A percentile compares a stretch with the other conserved stretches of the same genome.
Conservation (phyloP, 2,888 invertebrate species). For the Adineta ricciae region DNA sequence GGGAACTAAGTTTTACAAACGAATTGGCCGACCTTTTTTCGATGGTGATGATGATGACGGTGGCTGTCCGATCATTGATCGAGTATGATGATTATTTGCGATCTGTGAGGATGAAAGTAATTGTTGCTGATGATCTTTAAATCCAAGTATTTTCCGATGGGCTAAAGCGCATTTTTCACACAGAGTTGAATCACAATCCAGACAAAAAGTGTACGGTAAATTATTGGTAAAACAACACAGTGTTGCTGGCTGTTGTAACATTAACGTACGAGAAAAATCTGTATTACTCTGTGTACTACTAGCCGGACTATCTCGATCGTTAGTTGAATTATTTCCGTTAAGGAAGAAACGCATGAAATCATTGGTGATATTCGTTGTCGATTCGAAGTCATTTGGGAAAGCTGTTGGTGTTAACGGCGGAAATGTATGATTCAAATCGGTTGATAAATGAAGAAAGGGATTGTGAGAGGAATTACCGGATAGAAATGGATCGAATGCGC, state of each 20-base stretch:
- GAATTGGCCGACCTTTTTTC: background rate
- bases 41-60: background rate
- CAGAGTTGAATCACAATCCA: conserved; percentile 28
- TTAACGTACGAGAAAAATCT: background rate
- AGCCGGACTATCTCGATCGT: background rate
- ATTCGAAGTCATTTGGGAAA: background rate
- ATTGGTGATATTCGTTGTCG: background rate
- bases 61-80: background rate
- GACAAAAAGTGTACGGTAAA: conserved; percentile 22
- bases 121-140: conserved; percentile 31
- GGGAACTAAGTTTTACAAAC: background rate
- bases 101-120: background rate
- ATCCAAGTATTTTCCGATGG: conserved; percentile 20
- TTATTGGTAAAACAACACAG: conserved; percentile 13
- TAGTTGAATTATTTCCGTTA: background rate
- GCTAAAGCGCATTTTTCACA: conserved; percentile 26
- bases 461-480: background rate
- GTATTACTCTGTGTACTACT: background rate
- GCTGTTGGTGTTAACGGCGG: background rate
- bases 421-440: background rate
- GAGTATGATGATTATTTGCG: background rate
- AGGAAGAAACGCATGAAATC: background rate
- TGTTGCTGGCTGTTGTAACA: background rate
- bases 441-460: background rate
- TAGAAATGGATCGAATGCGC: background rate